These are phyloP conservation scores for Nycticryphes semicollaris DNA, from an alignment of 2,113 vertebrate genomes.

Conservation along the genomic window DNA sequence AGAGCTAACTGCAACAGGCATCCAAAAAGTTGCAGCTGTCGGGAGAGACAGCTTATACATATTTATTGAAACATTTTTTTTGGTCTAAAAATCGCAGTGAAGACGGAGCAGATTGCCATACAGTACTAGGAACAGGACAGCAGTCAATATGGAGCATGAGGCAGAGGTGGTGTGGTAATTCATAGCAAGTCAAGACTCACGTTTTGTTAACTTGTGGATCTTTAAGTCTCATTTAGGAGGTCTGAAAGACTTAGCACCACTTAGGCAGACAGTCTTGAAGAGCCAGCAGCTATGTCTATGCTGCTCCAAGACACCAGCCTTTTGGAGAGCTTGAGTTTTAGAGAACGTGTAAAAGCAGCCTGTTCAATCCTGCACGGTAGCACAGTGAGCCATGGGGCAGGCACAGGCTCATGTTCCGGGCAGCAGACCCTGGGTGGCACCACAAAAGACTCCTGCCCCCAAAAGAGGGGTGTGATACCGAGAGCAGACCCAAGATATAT, in stretches of 20 bases:
- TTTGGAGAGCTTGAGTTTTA: accelerated
- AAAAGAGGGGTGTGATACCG: accelerated
- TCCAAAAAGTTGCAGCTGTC: constrained; percentile 57
- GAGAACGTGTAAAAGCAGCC: accelerated
- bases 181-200: neutral
- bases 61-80: constrained; percentile 18
- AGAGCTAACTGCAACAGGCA: constrained; percentile 5
- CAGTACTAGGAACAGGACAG: neutral
- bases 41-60: constrained; percentile 44
- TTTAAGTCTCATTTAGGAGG: neutral
- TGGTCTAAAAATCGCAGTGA: neutral
- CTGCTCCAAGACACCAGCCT: neutral
- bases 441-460: neutral
- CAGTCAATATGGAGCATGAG: neutral
- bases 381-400: accelerated
- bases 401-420: neutral
- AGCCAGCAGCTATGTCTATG: neutral
- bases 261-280: neutral
- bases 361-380: accelerated
- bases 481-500: neutral
- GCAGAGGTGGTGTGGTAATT: accelerated
- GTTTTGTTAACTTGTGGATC: neutral
- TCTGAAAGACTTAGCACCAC: neutral
- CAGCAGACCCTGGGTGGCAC: neutral
- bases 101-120: neutral